Conservation (phyloP, 2,797 vertebrate genomes). For the Sebastes nivosus region DNA sequence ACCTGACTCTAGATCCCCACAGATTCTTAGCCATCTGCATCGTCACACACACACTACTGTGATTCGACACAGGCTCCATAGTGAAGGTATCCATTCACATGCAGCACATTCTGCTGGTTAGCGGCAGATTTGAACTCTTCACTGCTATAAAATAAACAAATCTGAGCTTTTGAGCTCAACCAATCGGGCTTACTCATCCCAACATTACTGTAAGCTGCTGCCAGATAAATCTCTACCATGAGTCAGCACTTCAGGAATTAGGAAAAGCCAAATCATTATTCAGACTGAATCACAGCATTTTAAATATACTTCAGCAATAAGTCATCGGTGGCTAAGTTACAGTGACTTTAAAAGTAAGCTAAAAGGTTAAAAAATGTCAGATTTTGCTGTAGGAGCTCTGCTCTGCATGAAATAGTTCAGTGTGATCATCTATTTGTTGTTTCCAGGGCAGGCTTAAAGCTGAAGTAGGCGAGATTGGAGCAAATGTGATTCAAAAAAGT, state of each 20-base stretch:
- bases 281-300: constrained; percentile 12
- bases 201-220: constrained; percentile 33
- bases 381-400: neutral
- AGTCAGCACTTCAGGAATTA: constrained; percentile 41
- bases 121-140: neutral
- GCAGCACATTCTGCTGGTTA: neutral
- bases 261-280: constrained; percentile 25
- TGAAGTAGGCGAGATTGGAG: too few species aligned
- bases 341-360: neutral
- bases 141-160: constrained; percentile 22
- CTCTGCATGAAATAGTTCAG: neutral
- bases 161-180: constrained; percentile 14
- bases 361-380: neutral
- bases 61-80: neutral
- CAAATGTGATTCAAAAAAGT: too few species aligned
- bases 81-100: neutral
- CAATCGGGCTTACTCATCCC: constrained; percentile 18
- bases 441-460: too few species aligned
- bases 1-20: constrained; percentile 61
- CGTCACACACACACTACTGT: neutral
- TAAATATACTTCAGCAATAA: constrained; percentile 7
- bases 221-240: constrained; percentile 46
- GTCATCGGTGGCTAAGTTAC: neutral
- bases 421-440: neutral
- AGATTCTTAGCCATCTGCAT: constrained; percentile 54